Evolutionary conservation across 1,140 invertebrate genomes (phyloP), one percentile per base, ranked within the genome.

Genomic region (Asbolus verrucosus): DNA sequence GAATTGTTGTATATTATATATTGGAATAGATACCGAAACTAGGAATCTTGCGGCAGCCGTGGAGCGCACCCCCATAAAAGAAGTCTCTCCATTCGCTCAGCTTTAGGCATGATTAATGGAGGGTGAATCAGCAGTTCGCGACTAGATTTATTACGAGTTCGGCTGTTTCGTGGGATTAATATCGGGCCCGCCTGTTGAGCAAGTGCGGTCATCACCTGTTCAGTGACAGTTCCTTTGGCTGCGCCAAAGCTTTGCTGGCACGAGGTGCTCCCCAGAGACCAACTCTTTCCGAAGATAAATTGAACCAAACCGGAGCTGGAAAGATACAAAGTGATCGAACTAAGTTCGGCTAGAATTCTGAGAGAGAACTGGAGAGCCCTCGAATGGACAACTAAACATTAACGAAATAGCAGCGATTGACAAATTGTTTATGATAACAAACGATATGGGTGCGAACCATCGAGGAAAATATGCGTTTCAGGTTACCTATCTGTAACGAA

Each of bases 171-270:
- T 21, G 33, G 70, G 61, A 68, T 72, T 72, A 68, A 72, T 72
- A 72, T 72, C 63, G 60, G 54, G 31, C 43, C 36, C 36, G 70
- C 70, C 70, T 72, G 65, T 72, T 72, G 70, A 72, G 41, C 70
- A 60, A 50, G 50, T 50, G 41, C 46, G 70, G 70, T 59, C 61
- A 65, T 69, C 66, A 72, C 66, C 61, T 69, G 66, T 50, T 16
- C 61, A 21, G 46, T 59, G 65, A 68, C 66, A 72, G 41, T 69
- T 72, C 61, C 65, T 43, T 43, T 24, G 36, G 39, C 18, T 46
- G 24, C 14, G 33, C 39, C 61, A 62, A 62, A 62, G 59, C 59
- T 62, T 62, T 33, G 30, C 46, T 54, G 46, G 46, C 21, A 24
- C 27, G 9, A 54, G 46, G 19, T 27, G 46, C 21, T 62, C 59